Evolutionary conservation across 2,888 invertebrate species (phyloP), one percentile per base, ranked within the genome.

Genomic region (Ophioninae sp.): DNA sequence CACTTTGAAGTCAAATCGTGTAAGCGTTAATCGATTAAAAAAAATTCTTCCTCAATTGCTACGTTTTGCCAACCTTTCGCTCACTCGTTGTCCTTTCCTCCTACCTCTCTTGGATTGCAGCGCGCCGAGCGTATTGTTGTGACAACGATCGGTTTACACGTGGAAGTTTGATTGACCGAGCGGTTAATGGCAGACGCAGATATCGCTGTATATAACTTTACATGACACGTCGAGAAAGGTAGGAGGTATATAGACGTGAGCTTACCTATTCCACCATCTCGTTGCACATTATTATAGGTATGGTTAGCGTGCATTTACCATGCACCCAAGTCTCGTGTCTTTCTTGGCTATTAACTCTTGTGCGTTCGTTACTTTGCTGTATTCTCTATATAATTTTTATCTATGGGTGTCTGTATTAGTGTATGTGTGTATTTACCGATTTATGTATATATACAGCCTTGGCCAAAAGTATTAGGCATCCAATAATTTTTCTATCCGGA

Each of bases 381-480:
- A 75, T 79, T 61, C 39, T 30, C 58, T 8, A 59, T 44, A 61
- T 23, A 22, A 44, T 71, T 74, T 51, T 41, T 67, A 71, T 51
- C 6, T 51, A 17, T 51, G 51, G 13, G 51, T 51, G 51, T 51
- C 30, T 30, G 30, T 30, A 30, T 30, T 30, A 30, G 51, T 10
- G 59, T 22, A 41, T 10, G 13, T 68, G 51, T 75, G 63, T 65
- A 39, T 78, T 30, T 30, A 30, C 30, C 2, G 30, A 83, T 83
- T 73, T 77, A 85, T 85, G 75, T 81, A 59, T 83, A 81, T 65
- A 85, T 79, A 78, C n/a, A n/a, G n/a, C n/a, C n/a, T n/a, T n/a
- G n/a, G n/a, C n/a, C n/a, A n/a, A n/a, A n/a, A n/a, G n/a, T n/a
- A n/a, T n/a, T n/a, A n/a, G n/a, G n/a, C n/a, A n/a, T n/a, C n/a